These are phyloP conservation scores for Actinostola sp. DNA, from an alignment of 92 coral and sea anemone species.

Conservation along the genomic window DNA sequence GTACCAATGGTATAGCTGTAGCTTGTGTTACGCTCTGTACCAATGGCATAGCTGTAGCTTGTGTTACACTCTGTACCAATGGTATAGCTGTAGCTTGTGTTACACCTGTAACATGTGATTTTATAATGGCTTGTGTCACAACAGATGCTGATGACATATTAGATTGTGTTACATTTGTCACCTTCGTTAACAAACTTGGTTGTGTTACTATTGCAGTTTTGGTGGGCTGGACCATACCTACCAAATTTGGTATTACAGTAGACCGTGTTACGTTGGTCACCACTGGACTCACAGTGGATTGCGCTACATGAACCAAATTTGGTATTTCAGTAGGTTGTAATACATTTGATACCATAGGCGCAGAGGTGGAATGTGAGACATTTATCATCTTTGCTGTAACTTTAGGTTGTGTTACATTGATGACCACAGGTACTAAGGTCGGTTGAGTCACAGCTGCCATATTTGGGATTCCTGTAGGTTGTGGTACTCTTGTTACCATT, in stretches of 20 bases:
- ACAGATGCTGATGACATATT: neutral
- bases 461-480: neutral
- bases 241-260: neutral
- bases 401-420: neutral
- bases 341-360: neutral
- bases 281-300: neutral
- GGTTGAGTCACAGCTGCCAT: neutral
- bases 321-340: neutral
- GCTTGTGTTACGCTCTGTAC: neutral
- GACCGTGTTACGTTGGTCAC: neutral
- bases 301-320: neutral
- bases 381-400: neutral
- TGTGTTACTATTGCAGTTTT: neutral
- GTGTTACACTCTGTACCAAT: neutral
- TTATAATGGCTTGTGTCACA: neutral
- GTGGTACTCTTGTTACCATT: neutral
- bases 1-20: neutral
- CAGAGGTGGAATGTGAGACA: neutral
- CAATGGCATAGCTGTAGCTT: neutral
- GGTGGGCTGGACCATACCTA: neutral
- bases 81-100: slow-evolving; percentile 1
- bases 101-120: neutral
- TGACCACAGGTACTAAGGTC: neutral
- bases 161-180: too few species aligned
- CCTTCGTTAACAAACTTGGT: neutral